Evolutionary conservation across 1,140 invertebrate species (phyloP).

Genomic region (Diprion similis): DNA sequence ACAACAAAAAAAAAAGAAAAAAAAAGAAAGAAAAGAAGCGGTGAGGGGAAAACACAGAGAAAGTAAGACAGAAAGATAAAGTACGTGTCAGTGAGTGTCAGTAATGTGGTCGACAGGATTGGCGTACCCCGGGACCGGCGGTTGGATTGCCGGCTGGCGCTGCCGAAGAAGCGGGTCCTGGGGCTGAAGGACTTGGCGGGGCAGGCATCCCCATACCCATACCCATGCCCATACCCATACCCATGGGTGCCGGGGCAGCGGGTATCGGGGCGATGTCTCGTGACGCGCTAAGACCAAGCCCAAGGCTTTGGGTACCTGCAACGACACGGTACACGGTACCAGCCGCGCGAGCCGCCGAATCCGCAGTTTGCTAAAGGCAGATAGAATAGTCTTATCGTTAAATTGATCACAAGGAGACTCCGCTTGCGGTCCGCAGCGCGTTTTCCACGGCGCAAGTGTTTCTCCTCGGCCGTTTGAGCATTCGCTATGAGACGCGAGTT

Average conservation of each 20-base stretch:
- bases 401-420: too few relatives aligned
- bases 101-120: conserved; percentile 54
- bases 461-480: too few relatives aligned
- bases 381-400: not conserved
- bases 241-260: conserved; percentile 55
- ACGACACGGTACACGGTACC: conserved; percentile 79
- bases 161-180: conserved; percentile 53
- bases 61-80: conserved; percentile 16
- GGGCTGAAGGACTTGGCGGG: conserved; percentile 38
- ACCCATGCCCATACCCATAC: not conserved
- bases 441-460: too few relatives aligned
- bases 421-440: too few relatives aligned
- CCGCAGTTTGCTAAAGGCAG: conserved; percentile 72
- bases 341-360: conserved; percentile 76
- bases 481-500: too few relatives aligned
- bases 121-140: conserved; percentile 46
- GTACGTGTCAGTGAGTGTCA: conserved; percentile 28
- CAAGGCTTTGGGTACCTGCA: conserved; percentile 77
- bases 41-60: conserved; percentile 13
- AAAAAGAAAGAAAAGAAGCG: conserved; percentile 8
- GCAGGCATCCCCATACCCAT: conserved; percentile 19
- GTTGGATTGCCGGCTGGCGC: conserved; percentile 41
- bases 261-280: conserved; percentile 63
- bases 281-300: conserved; percentile 72
- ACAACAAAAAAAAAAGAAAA: conserved; percentile 16